phyloP scores from a whole-genome alignment of 2,797 vertebrate genomes.

The Channallabes apus region DNA sequence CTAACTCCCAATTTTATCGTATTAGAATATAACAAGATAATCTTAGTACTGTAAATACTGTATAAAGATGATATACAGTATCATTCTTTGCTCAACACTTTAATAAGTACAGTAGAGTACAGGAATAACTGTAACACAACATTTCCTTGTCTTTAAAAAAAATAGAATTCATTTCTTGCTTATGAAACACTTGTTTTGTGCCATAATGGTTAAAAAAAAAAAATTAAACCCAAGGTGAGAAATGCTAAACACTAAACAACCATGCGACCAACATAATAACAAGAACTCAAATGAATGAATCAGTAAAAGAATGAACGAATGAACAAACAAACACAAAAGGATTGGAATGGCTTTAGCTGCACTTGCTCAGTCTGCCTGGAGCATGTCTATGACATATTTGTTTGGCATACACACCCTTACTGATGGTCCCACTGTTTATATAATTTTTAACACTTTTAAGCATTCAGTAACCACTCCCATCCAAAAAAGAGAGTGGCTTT shows the following conservation, averaged over 20 bases:
- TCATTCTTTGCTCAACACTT: background rate
- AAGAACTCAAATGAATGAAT: too few species aligned
- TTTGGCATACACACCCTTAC: conserved; percentile 73
- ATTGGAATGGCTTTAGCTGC: background rate
- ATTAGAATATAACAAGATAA: background rate
- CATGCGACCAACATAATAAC: too few species aligned
- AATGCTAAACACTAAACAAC: too few species aligned
- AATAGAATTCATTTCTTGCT: background rate
- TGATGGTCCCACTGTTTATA: conserved; percentile 72
- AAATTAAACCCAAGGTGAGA: background rate
- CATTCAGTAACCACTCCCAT: conserved; percentile 67
- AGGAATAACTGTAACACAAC: background rate
- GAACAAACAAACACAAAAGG: background rate
- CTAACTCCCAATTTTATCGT: background rate
- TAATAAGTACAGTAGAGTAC: background rate
- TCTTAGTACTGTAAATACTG: background rate
- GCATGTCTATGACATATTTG: conserved; percentile 62
- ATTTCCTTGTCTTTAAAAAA: background rate
- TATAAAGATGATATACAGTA: background rate
- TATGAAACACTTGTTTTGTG: background rate
- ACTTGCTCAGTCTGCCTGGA: background rate
- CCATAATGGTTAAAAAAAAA: background rate
- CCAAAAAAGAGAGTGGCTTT: conserved; percentile 60
- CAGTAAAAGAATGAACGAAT: too few species aligned
- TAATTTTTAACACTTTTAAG: conserved; percentile 75